phyloP scores from a whole-genome alignment of 2,113 vertebrate genomes.

The Microcebus jonahi region DNA sequence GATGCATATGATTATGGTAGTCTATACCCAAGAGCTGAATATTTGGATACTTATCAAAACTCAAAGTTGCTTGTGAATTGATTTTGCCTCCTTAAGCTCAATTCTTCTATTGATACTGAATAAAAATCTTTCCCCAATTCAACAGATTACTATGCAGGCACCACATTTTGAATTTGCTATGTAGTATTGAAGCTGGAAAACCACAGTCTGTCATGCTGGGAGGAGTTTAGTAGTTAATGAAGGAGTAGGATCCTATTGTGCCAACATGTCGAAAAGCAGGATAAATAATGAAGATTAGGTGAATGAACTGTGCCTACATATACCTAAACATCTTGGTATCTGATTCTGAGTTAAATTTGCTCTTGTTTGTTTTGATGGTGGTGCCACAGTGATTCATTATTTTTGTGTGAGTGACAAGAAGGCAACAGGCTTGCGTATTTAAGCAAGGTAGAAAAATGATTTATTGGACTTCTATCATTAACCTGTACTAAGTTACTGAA shows the following conservation, averaged over 20 bases:
- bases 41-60: constrained; percentile 72
- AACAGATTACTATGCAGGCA: constrained; percentile 53
- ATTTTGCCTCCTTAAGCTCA: constrained; percentile 77
- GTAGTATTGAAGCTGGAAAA: not conserved
- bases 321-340: not conserved
- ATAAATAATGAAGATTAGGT: not conserved
- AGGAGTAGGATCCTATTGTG: not conserved
- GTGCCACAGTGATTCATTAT: not conserved
- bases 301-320: not conserved
- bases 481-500: not conserved
- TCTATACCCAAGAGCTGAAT: constrained; percentile 60
- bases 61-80: constrained; percentile 68
- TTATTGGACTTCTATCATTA: constrained; percentile 23
- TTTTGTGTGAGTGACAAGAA: not conserved
- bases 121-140: constrained; percentile 61
- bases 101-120: constrained; percentile 55
- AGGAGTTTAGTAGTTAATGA: not conserved
- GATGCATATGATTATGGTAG: constrained; percentile 64
- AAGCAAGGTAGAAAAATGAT: constrained; percentile 16
- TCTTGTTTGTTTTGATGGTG: not conserved
- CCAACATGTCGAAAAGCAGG: not conserved
- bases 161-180: constrained; percentile 20
- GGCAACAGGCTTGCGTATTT: not conserved
- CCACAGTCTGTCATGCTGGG: constrained; percentile 2
- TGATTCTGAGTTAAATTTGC: not conserved